Conservation (phyloP, 2,113 vertebrate genomes). For the Apodemus speciosus region DNA sequence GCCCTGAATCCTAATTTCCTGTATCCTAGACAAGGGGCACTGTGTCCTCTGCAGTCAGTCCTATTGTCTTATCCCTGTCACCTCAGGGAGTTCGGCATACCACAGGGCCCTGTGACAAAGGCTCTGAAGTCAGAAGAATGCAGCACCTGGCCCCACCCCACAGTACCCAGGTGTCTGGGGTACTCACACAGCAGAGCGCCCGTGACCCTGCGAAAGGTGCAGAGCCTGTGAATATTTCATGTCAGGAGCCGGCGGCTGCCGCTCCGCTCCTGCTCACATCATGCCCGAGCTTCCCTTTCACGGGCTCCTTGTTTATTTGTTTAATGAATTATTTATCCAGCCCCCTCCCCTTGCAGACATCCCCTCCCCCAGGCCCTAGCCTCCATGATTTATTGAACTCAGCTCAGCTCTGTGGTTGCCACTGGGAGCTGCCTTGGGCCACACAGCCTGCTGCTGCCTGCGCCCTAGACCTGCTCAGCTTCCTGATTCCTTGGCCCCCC, state of each 20-base stretch:
- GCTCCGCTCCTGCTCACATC: constrained; percentile 64
- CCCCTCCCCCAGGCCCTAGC: constrained; percentile 61
- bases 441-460: background rate
- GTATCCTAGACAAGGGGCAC: background rate
- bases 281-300: constrained; percentile 68
- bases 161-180: background rate
- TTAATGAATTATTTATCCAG: constrained; percentile 89
- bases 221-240: constrained; percentile 82
- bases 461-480: constrained; percentile 11
- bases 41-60: background rate
- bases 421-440: constrained; percentile 67
- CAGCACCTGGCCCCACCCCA: background rate
- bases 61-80: background rate
- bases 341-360: constrained; percentile 26
- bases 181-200: background rate
- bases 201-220: constrained; percentile 51
- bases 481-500: background rate
- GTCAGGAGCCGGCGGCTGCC: constrained; percentile 72
- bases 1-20: background rate
- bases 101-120: background rate
- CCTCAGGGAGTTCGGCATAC: background rate
- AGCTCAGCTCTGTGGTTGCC: constrained; percentile 78
- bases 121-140: background rate
- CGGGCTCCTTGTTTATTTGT: constrained; percentile 87
- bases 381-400: constrained; percentile 84